phyloP scores from a whole-genome alignment of 2,113 vertebrate genomes.

The Ornithorhynchus anatinus region DNA sequence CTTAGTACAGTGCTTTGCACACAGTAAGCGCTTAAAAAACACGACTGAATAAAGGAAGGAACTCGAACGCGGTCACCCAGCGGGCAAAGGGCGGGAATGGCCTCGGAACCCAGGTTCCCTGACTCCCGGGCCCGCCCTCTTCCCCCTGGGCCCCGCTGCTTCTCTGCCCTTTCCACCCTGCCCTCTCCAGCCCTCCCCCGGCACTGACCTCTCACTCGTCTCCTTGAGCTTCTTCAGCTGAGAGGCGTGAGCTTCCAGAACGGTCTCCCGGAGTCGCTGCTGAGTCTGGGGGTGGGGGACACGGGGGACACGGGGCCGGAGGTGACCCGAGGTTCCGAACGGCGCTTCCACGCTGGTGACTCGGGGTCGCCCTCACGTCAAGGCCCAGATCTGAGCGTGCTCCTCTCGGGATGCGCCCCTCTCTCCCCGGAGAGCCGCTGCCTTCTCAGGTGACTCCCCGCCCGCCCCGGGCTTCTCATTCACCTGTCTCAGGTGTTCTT shows the following conservation, averaged over 20 bases:
- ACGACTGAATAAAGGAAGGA: too few relatives aligned
- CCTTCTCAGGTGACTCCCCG: too few relatives aligned
- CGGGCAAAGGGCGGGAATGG: too few relatives aligned
- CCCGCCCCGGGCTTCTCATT: accelerated
- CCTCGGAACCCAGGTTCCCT: too few relatives aligned
- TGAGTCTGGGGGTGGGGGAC: conserved; percentile 61
- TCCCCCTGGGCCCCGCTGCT: not conserved
- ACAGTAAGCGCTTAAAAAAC: too few relatives aligned
- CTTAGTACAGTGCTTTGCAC: too few relatives aligned
- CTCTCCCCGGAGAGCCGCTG: not conserved
- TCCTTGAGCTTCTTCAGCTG: conserved; percentile 85
- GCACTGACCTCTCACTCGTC: conserved; percentile 77
- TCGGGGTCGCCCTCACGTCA: not conserved
- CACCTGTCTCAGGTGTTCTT: conserved; percentile 77
- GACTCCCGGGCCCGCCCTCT: too few relatives aligned
- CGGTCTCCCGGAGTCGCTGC: conserved; percentile 75
- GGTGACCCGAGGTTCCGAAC: too few relatives aligned
- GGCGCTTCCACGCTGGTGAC: too few relatives aligned
- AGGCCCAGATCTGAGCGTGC: not conserved
- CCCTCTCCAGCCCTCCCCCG: too few relatives aligned
- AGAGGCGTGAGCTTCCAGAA: conserved; percentile 69
- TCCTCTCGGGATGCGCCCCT: not conserved
- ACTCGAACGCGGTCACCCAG: too few relatives aligned
- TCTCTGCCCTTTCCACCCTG: too few relatives aligned
- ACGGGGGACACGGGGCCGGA: not conserved